Evolutionary conservation across 2,797 vertebrate genomes (phyloP).

Genomic region (Falco novaeseelandiae): DNA sequence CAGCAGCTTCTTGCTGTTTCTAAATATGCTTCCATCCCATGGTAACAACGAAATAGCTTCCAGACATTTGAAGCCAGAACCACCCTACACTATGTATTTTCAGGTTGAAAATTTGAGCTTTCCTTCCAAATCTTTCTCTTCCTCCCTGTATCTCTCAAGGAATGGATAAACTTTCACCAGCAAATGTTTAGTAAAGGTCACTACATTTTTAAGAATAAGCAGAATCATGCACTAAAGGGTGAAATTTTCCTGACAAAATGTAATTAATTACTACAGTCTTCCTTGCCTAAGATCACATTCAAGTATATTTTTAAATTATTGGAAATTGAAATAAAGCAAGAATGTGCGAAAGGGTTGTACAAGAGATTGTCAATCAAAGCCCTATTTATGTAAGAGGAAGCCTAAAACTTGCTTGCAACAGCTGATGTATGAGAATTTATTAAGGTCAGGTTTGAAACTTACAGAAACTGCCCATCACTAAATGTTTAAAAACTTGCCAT

Average conservation of each 20-base stretch:
- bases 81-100: background rate
- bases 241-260: background rate
- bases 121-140: background rate
- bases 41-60: background rate
- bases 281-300: background rate
- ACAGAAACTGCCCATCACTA: background rate
- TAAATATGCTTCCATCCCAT: background rate
- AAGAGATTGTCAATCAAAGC: background rate
- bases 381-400: background rate
- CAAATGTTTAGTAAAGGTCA: slow-evolving; percentile 41
- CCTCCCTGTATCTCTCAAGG: background rate
- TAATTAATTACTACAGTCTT: background rate
- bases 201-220: background rate
- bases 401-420: background rate
- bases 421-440: background rate
- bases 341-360: background rate
- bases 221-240: background rate
- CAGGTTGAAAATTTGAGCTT: background rate
- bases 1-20: background rate
- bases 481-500: background rate
- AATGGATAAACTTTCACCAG: background rate
- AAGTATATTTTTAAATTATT: background rate
- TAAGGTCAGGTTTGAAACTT: background rate
- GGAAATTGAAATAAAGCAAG: background rate
- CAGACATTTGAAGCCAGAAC: background rate